Percentiles rank a stretch among this genome's conserved stretches.
Evolutionary conservation across 2,888 invertebrate genomes (phyloP).

Genomic region (Ypsolopha sequella): DNA sequence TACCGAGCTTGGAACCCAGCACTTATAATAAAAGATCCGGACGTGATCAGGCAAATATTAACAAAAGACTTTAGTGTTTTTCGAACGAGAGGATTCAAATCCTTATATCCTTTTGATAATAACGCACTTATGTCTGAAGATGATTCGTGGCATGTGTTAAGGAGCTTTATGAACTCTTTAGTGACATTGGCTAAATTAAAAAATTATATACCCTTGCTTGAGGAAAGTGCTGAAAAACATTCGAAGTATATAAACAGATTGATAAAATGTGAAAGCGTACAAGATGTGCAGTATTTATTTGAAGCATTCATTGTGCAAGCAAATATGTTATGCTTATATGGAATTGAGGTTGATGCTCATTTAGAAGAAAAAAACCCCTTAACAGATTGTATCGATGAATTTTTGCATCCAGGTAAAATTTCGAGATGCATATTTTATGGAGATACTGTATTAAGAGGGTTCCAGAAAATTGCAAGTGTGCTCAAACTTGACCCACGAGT

Average conservation of each 20-base stretch:
- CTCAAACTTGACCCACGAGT: no score
- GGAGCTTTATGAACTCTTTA: slow-evolving; percentile 5
- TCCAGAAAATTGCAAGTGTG: no score
- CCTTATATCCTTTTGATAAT: not conserved
- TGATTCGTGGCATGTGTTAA: slow-evolving; percentile 4
- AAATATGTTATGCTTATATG: not conserved
- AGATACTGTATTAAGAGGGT: no score
- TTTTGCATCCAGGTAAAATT: not conserved
- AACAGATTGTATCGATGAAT: not conserved
- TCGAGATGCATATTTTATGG: slow-evolving; percentile 1
- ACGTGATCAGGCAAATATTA: slow-evolving; percentile 5
- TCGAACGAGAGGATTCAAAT: not conserved
- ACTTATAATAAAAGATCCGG: slow-evolving; percentile 5
- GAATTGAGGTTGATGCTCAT: slow-evolving; percentile 2
- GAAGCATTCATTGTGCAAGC: not conserved
- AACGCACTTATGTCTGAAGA: not conserved
- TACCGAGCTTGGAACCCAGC: slow-evolving; percentile 5
- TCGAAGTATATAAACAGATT: not conserved
- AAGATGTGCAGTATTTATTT: not conserved
- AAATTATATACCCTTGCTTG: slow-evolving; percentile 4
- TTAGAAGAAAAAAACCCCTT: slow-evolving; percentile 3
- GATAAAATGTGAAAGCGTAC: not conserved
- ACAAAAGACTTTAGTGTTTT: slow-evolving; percentile 6
- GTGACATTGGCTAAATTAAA: slow-evolving; percentile 8
- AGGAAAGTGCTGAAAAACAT: not conserved